Evolutionary conservation across 2,888 invertebrate genomes (phyloP).

Genomic region (Patella depressa): DNA sequence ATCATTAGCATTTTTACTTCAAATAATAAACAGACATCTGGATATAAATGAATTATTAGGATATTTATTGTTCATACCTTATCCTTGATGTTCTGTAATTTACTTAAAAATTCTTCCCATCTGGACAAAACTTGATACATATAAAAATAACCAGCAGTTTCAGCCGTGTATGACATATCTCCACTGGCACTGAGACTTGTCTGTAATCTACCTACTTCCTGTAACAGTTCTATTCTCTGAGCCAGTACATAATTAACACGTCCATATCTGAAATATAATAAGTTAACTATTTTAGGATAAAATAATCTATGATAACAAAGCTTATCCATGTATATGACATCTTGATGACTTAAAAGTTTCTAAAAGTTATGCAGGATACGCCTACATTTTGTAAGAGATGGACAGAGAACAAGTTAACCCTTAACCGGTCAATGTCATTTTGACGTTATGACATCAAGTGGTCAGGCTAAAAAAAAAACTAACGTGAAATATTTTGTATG

Average conservation of each 20-base stretch:
- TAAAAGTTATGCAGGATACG: too few species aligned
- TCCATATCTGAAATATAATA: constrained; percentile 81
- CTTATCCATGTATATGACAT: too few species aligned
- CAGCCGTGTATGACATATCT: constrained; percentile 86
- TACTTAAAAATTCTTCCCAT: constrained; percentile 89
- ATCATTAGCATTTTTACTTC: too few species aligned
- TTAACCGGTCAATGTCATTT: too few species aligned
- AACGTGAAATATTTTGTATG: too few species aligned
- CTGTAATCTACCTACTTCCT: constrained; percentile 89
- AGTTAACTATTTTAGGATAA: neutral
- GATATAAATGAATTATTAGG: neutral
- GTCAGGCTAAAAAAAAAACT: too few species aligned
- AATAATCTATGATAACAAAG: neutral
- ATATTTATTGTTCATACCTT: constrained; percentile 44
- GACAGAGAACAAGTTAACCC: too few species aligned
- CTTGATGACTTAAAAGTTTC: too few species aligned
- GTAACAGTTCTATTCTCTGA: constrained; percentile 89
- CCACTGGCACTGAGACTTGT: constrained; percentile 80
- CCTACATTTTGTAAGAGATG: too few species aligned
- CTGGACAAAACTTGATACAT: constrained; percentile 91
- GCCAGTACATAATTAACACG: constrained; percentile 98
- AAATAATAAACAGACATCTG: neutral
- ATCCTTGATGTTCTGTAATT: constrained; percentile 74
- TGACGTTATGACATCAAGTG: too few species aligned
- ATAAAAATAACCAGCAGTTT: constrained; percentile 98